A percentile compares a stretch with the other conserved stretches of the same genome.
phyloP scores from a whole-genome alignment of 2,797 vertebrate genomes.

The Crocodylus rhombifer region DNA sequence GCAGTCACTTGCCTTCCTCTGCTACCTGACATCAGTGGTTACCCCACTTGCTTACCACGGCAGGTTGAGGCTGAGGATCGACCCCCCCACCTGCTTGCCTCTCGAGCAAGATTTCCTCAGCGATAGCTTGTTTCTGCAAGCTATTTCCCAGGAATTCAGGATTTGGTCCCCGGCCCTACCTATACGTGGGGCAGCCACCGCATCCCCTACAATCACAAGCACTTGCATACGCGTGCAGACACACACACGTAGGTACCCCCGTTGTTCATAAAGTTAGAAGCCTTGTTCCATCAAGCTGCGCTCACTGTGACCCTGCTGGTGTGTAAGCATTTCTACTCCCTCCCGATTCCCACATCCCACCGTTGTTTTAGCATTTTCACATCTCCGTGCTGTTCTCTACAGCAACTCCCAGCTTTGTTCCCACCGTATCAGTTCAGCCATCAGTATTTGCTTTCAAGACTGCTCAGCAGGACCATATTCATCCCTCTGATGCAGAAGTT shows the following conservation, averaged over 20 bases:
- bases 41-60: not conserved
- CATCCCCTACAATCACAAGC: not conserved
- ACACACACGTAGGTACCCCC: not conserved
- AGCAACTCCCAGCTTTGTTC: not conserved
- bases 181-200: not conserved
- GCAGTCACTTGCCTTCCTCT: not conserved
- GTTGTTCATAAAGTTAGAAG: not conserved
- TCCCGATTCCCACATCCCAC: not conserved
- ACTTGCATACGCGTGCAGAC: not conserved
- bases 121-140: not conserved
- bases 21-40: not conserved
- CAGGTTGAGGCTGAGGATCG: not conserved
- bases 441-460: not conserved
- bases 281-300: not conserved
- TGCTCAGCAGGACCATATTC: not conserved
- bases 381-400: rapidly evolving
- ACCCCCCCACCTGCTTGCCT: not conserved
- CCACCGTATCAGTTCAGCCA: not conserved
- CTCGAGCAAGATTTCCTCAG: not conserved
- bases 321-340: no score
- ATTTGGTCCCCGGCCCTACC: not conserved
- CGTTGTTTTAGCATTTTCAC: not conserved
- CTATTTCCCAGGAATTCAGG: not conserved
- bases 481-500: not conserved
- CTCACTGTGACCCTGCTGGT: not conserved